Conservation (phyloP, 2,888 invertebrate species). For the Notodonta ziczac region DNA sequence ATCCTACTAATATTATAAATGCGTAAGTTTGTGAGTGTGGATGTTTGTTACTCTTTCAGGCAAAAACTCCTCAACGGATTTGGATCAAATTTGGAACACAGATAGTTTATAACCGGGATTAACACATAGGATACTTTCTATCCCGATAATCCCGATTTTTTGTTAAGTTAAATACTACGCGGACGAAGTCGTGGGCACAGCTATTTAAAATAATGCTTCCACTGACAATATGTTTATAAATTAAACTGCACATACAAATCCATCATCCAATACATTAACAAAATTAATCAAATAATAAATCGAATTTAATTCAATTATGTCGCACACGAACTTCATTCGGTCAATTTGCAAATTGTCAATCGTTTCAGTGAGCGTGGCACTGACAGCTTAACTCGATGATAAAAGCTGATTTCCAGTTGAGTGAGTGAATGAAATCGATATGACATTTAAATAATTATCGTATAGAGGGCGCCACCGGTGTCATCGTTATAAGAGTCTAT, state of each 20-base stretch:
- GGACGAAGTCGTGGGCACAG: too few species aligned
- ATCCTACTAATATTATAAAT: too few species aligned
- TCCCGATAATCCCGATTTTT: too few species aligned
- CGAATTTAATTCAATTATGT: slow-evolving; percentile 17
- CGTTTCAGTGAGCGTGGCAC: slow-evolving; percentile 15
- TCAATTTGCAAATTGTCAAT: slow-evolving; percentile 30
- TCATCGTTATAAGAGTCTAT: not conserved
- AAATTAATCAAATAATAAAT: slow-evolving; percentile 30
- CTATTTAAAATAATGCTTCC: not conserved
- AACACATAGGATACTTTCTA: too few species aligned
- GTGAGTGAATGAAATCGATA: slow-evolving; percentile 13
- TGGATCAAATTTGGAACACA: too few species aligned
- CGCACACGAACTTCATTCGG: slow-evolving; percentile 16
- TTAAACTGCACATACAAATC: not conserved
- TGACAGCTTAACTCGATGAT: slow-evolving; percentile 18
- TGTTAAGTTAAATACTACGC: too few species aligned
- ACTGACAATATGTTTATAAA: not conserved
- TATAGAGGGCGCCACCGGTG: slow-evolving; percentile 2
- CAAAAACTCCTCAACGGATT: too few species aligned
- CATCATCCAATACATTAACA: slow-evolving; percentile 14
- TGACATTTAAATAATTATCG: slow-evolving; percentile 3
- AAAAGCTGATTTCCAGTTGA: slow-evolving; percentile 15
- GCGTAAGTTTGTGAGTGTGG: too few species aligned
- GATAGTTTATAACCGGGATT: too few species aligned
- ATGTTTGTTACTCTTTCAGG: too few species aligned